Percentiles rank a stretch among this genome's conserved stretches.
Evolutionary conservation across 1,140 invertebrate genomes (phyloP).

Genomic region (Tetramorium alpestre): DNA sequence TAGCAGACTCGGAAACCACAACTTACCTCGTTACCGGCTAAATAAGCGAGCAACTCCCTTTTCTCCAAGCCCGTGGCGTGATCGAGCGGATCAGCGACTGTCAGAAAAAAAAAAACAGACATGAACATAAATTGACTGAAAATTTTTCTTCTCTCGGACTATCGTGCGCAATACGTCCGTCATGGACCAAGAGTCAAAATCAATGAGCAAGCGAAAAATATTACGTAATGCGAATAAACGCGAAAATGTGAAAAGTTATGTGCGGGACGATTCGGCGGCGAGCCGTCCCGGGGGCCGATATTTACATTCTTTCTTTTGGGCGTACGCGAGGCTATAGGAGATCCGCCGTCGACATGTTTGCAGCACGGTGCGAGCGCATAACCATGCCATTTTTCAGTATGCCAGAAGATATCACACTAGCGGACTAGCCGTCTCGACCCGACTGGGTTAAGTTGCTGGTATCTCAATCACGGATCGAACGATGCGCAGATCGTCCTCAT

Average conservation of each 20-base stretch:
- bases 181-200: background rate
- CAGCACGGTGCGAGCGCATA: conserved; percentile 85
- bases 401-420: background rate
- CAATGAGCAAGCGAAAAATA: conserved; percentile 48
- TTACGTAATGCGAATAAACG: conserved; percentile 77
- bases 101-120: conserved; percentile 79
- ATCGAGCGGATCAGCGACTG: conserved; percentile 94
- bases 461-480: background rate
- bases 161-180: background rate
- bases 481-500: background rate
- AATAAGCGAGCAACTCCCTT: conserved; percentile 93
- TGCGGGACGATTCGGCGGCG: background rate
- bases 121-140: conserved; percentile 8
- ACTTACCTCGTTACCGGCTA: conserved; percentile 94
- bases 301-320: conserved; percentile 83
- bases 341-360: conserved; percentile 85
- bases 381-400: conserved; percentile 86
- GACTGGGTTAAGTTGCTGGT: conserved; percentile 20
- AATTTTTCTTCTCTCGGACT: background rate
- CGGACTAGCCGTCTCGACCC: background rate
- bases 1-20: background rate
- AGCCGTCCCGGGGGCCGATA: background rate
- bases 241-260: background rate
- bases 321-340: conserved; percentile 79
- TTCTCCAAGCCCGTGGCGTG: conserved; percentile 97